phyloP scores from a whole-genome alignment of 2,888 invertebrate species.

The Drosophila meridionalis region DNA sequence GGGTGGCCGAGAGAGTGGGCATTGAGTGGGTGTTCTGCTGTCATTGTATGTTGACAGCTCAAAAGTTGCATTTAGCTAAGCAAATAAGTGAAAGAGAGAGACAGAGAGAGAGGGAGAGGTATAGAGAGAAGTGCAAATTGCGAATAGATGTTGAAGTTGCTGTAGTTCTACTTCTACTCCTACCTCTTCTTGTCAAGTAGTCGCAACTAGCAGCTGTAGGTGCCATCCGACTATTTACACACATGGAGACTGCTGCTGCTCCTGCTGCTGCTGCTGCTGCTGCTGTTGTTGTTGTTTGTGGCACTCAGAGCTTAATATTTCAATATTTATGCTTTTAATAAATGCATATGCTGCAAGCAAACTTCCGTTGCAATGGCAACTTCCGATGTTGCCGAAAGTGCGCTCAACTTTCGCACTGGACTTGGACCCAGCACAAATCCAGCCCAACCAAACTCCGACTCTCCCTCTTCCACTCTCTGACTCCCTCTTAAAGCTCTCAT shows the following conservation, averaged over 20 bases:
- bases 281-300: conserved; percentile 69
- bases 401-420: conserved; percentile 44
- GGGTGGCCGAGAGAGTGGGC: background rate
- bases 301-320: conserved; percentile 78
- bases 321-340: conserved; percentile 80
- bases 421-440: conserved; percentile 24
- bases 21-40: conserved; percentile 13
- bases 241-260: conserved; percentile 8
- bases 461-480: background rate
- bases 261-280: background rate
- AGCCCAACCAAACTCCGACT: background rate
- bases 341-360: conserved; percentile 76
- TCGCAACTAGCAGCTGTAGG: conserved; percentile 22
- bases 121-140: conserved; percentile 52
- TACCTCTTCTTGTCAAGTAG: conserved; percentile 8
- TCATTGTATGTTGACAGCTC: conserved; percentile 72
- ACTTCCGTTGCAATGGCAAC: conserved; percentile 68
- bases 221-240: conserved; percentile 45
- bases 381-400: conserved; percentile 57
- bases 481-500: conserved; percentile 46
- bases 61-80: conserved; percentile 80
- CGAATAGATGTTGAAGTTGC: conserved; percentile 11
- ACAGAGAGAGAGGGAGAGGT: background rate
- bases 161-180: conserved; percentile 9
- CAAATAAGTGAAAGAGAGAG: conserved; percentile 56